Percentiles rank a stretch among this genome's conserved stretches.
Conservation (phyloP, 2,797 vertebrate species). For the Spondyliosoma cantharus region DNA sequence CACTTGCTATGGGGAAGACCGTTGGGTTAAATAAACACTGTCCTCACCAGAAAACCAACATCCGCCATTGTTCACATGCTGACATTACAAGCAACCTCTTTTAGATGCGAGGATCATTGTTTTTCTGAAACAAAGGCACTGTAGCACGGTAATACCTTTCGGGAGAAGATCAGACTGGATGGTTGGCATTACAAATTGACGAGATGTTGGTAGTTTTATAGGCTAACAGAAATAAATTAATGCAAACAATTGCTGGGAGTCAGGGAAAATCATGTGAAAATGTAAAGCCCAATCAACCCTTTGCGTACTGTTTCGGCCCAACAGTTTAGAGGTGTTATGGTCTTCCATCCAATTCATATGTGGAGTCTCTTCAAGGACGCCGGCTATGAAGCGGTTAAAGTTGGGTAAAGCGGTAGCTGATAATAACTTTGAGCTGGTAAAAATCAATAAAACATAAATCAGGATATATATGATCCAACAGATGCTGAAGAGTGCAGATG, state of each 20-base stretch:
- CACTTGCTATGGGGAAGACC: not conserved
- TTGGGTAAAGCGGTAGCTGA: slow-evolving; percentile 1
- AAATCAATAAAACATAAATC: slow-evolving; percentile 44
- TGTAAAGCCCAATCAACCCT: slow-evolving; percentile 3
- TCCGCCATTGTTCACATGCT: not conserved
- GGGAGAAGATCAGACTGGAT: not conserved
- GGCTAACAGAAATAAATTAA: not conserved
- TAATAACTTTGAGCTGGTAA: not conserved
- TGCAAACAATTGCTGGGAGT: not conserved
- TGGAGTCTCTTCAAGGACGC: slow-evolving; percentile 9
- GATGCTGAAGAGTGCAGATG: slow-evolving; percentile 5
- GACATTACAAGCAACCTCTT: not conserved
- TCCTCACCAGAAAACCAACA: not conserved
- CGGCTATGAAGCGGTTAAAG: not conserved
- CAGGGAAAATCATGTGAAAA: not conserved
- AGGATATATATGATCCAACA: slow-evolving; percentile 11
- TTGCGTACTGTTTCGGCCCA: not conserved
- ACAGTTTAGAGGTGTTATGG: not conserved
- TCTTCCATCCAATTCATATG: not conserved
- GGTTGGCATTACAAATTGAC: not conserved
- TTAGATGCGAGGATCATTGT: not conserved
- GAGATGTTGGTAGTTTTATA: not conserved
- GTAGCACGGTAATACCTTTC: not conserved
- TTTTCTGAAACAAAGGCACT: not conserved
- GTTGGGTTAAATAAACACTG: not conserved